Evolutionary conservation across 2,888 invertebrate species (phyloP).

Genomic region (Cataglyphis livida): DNA sequence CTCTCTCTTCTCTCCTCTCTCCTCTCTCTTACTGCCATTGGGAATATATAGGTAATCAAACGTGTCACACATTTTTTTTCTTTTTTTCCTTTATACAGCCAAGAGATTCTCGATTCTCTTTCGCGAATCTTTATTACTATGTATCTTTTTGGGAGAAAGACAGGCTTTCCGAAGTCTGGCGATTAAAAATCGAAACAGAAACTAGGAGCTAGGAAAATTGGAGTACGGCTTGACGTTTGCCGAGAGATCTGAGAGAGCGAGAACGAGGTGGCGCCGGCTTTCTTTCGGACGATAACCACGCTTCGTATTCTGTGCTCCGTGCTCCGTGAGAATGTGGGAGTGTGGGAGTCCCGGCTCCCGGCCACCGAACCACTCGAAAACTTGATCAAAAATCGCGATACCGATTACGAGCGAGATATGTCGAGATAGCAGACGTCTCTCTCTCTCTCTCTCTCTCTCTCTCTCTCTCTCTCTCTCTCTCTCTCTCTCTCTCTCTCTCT

Average conservation of each 20-base stretch:
- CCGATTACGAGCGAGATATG: not conserved
- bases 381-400: not conserved
- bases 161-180: not conserved
- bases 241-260: not conserved
- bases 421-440: not conserved
- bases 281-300: constrained; percentile 5
- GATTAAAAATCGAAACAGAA: not conserved
- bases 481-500: constrained; percentile 16
- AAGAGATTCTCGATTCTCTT: not conserved
- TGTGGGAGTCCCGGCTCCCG: not conserved
- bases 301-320: not conserved
- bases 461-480: constrained; percentile 7
- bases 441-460: constrained; percentile 38
- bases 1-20: not conserved
- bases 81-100: not conserved
- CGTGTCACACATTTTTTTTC: constrained; percentile 3
- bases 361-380: not conserved
- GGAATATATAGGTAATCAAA: constrained; percentile 25
- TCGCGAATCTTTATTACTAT: not conserved
- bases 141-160: not conserved
- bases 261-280: constrained; percentile 15
- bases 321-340: no score
- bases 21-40: not conserved
- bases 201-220: not conserved
- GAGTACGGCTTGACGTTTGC: not conserved